These are phyloP conservation scores for Raillietiella orientalis DNA, from an alignment of 2,888 invertebrate species.

Conservation along the genomic window DNA sequence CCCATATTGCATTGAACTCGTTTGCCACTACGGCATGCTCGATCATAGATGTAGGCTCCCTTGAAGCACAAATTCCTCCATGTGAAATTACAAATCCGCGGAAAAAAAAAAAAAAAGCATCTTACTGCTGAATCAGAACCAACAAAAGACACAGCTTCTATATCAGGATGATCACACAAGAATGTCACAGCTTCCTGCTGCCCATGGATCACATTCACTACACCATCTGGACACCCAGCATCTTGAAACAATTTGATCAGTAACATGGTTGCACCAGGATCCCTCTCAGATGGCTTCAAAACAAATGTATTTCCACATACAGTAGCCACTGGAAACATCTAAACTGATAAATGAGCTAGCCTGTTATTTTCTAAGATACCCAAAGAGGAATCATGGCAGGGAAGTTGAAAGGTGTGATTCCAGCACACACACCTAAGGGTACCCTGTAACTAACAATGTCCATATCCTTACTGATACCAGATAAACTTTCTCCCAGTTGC, in stretches of 20 bases:
- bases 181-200: slow-evolving; percentile 82
- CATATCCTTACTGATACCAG: slow-evolving; percentile 65
- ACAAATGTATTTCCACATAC: slow-evolving; percentile 81
- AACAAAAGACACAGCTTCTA: slow-evolving; percentile 89
- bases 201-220: slow-evolving; percentile 86
- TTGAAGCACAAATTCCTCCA: slow-evolving; percentile 11
- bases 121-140: slow-evolving; percentile 75
- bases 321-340: slow-evolving; percentile 27
- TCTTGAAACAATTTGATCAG: slow-evolving; percentile 69
- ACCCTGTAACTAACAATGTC: slow-evolving; percentile 70
- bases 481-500: slow-evolving; percentile 69
- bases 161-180: slow-evolving; percentile 81
- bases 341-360: slow-evolving; percentile 3
- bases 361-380: slow-evolving; percentile 15
- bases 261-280: slow-evolving; percentile 85
- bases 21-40: slow-evolving; percentile 68
- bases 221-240: slow-evolving; percentile 82
- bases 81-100: slow-evolving; percentile 1
- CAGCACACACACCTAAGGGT: slow-evolving; percentile 73
- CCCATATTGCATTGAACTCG: slow-evolving; percentile 97
- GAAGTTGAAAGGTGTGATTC: slow-evolving; percentile 95
- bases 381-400: slow-evolving; percentile 99
- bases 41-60: slow-evolving; percentile 76
- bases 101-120: slow-evolving; percentile 4
- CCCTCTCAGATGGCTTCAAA: slow-evolving; percentile 83